Evolutionary conservation across 2,888 invertebrate genomes (phyloP).

Genomic region (Melieria omissa): DNA sequence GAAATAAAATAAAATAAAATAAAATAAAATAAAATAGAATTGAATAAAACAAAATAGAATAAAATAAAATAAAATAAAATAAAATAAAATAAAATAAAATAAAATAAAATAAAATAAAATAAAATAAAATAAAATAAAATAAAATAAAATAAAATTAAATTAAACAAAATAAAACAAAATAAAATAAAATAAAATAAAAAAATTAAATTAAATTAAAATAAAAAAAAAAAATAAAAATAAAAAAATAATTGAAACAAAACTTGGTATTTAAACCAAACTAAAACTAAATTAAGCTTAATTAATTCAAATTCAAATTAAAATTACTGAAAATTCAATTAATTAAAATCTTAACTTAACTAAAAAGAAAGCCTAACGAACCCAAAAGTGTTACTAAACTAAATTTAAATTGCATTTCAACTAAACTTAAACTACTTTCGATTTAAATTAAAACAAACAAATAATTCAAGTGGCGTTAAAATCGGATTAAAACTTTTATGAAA

Average conservation of each 20-base stretch:
- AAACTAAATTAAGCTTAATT: not conserved
- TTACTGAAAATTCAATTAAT: no score
- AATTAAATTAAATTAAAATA: not conserved
- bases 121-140: constrained; percentile 1
- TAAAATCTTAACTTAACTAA: no score
- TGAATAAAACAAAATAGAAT: not conserved
- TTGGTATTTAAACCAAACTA: not conserved
- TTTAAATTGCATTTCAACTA: no score
- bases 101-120: constrained; percentile 1
- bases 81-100: not conserved
- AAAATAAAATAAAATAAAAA: no score
- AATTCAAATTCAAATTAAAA: not conserved
- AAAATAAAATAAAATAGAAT: not conserved
- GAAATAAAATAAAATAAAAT: not conserved
- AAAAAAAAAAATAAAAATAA: not conserved
- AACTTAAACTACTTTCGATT: no score
- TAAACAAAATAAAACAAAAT: not conserved
- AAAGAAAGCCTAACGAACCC: no score
- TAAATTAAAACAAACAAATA: no score
- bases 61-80: not conserved
- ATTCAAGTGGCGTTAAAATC: no score
- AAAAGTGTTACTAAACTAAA: no score
- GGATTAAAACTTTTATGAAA: no score
- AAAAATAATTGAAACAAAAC: not conserved
- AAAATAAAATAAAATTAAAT: not conserved